A percentile compares a stretch with the other conserved stretches of the same genome.
Evolutionary conservation across 2,113 vertebrate genomes (phyloP).

Genomic region (Misgurnus mizolepis): DNA sequence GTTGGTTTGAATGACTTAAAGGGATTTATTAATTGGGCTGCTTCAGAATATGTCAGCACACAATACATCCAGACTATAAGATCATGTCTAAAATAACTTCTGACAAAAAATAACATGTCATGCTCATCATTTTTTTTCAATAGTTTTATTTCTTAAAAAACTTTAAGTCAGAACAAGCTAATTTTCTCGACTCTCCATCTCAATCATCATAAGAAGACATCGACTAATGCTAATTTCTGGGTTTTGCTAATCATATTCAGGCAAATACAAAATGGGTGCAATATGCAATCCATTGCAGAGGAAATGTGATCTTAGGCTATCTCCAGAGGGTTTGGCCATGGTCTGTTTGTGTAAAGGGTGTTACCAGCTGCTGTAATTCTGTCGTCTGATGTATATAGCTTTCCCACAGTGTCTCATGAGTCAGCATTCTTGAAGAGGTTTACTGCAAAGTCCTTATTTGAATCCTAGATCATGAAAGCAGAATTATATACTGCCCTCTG

Average conservation of each 20-base stretch:
- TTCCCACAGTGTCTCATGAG: conserved; percentile 5
- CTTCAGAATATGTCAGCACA: neutral
- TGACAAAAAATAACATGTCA: neutral
- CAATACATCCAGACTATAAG: neutral
- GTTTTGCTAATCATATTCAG: neutral
- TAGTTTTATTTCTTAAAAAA: no score
- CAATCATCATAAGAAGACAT: neutral
- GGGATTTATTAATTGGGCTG: neutral
- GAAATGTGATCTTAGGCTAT: neutral
- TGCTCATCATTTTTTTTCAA: neutral
- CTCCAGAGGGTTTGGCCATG: neutral
- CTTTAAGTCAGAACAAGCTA: neutral
- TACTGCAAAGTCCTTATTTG: conserved; percentile 13
- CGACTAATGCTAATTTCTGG: neutral
- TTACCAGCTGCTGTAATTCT: neutral
- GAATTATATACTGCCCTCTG: conserved; percentile 31
- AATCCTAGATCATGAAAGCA: neutral
- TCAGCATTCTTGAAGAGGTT: conserved; percentile 28
- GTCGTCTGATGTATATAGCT: neutral
- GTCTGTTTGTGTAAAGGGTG: neutral
- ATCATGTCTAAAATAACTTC: conserved; percentile 23
- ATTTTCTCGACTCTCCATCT: neutral
- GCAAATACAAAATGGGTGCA: neutral
- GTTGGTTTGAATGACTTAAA: no score
- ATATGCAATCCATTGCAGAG: neutral